Evolutionary conservation across 2,888 invertebrate species (phyloP), one percentile per base, ranked within the genome.

Genomic region (Anoncus sp.): DNA sequence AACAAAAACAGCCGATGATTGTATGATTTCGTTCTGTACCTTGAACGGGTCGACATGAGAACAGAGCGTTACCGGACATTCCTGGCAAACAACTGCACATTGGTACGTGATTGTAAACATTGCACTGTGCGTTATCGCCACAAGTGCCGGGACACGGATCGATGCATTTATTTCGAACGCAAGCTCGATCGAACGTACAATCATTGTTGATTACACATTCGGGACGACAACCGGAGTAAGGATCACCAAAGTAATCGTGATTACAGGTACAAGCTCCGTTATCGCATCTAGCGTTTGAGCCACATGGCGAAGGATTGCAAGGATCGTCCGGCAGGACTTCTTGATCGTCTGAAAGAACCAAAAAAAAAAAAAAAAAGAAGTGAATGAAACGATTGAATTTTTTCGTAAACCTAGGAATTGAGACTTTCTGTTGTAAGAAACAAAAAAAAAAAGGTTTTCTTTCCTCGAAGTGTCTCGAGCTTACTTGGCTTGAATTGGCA

Each of bases 41-140:
- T 88, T 85, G 86, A 35, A 87, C 78, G 22, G 87, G 79, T 71
- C 87, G 89, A 82, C 92, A 92, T 53, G 88, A 87, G 6, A 90
- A 84, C 69, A 92, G 91, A 53, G 93, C 92, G 85, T 93, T 92
- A 18, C 93, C 93, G 35, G 85, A 86, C 74, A 85, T 90, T 14
- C 89, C 86, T 10, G 85, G 83, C 40, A 94, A 93, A 85, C 96
- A 96, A 83, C 94, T 94, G 86, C 96, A 96, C 93, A 95, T 95
- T 1, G 96, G 95, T 74, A 96, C 93, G 83, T 96, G 96, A 88
- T 96, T 96, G 53, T 95, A 92, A 4, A 96, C 96, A 84, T 94
- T 93, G 85, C 97, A 97, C 66, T 94, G 89, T 1, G 97, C 96
- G 87, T 95, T 95, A 70, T 92, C 90, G 47, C 89, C 90, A 69